Conservation (phyloP, 2,888 invertebrate genomes). For the Anoncus sp. region DNA sequence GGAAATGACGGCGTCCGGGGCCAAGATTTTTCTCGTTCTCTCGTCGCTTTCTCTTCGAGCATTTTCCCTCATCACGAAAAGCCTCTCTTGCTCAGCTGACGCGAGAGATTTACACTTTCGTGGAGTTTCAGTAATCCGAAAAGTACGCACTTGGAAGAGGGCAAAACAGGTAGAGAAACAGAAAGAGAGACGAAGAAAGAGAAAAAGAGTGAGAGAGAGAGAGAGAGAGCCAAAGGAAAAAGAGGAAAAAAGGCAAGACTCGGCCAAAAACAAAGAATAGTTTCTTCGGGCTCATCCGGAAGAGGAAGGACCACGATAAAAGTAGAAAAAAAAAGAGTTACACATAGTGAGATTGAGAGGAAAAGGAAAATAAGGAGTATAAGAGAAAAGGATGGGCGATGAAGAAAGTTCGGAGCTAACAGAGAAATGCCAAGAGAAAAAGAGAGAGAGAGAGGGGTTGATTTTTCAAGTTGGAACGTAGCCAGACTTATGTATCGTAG, state of each 20-base stretch:
- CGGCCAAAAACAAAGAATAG: conserved; percentile 33
- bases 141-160: conserved; percentile 39
- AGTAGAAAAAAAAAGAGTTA: conserved; percentile 16
- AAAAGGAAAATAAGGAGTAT: conserved; percentile 27
- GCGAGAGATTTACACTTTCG: conserved; percentile 59
- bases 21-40: conserved; percentile 49
- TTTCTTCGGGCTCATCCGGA: conserved; percentile 34
- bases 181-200: conserved; percentile 12
- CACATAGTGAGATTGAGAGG: conserved; percentile 21
- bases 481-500: conserved; percentile 79
- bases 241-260: not conserved
- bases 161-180: conserved; percentile 1
- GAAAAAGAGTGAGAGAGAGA: conserved; percentile 4
- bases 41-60: conserved; percentile 22
- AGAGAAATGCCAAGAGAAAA: conserved; percentile 30
- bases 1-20: conserved; percentile 29
- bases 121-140: conserved; percentile 50
- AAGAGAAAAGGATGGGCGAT: conserved; percentile 24
- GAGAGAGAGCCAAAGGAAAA: not conserved
- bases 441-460: conserved; percentile 68
- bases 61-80: conserved; percentile 51
- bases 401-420: conserved; percentile 23
- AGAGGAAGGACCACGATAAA: conserved; percentile 24
- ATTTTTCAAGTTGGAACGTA: conserved; percentile 77
- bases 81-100: conserved; percentile 50